Evolutionary conservation across 1,140 invertebrate genomes (phyloP), one percentile per base, ranked within the genome.

Genomic region (Aphelenchoides avenae): DNA sequence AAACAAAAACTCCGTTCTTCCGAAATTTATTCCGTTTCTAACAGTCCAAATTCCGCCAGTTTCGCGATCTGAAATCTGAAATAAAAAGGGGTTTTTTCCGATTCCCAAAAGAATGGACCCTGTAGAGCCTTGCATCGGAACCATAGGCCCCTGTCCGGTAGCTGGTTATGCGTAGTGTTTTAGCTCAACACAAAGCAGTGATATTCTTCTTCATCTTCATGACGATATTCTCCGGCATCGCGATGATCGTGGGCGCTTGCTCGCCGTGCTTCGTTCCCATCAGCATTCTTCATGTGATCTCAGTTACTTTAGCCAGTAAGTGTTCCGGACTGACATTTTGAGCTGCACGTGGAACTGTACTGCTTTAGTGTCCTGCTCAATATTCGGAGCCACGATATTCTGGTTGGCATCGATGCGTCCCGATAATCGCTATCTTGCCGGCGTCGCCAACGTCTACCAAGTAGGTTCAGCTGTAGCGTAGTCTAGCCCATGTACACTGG

Each of bases 161-260:
- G 9, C 26, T 20, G 13, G 13, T 43, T 24, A 13, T 44, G 30
- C 31, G 7, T 7, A 30, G 18, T n/a, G 18, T 46, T 69, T 74
- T 41, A 69, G 67, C 67, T 9, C 70, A 70, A 41, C 70, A 70
- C 50, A 70, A 74, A 64, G 71, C 70, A 18, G 66, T 70, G 26
- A 34, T 70, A 22, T 70, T 70, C 34, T 70, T 70, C 42, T 76
- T 61, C 11, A 57, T 75, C 42, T 66, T 70, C 39, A 40, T 66
- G 15, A 27, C 71, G 6, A 44, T 70, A 31, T 70, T 70, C 40
- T 36, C 66, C 9, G 41, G 68, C 11, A 71, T 70, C 18, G 62
- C 71, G 30, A 63, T 75, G 27, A 27, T 69, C 34, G 72, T 75
- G 13, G 71, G 71, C 5, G 20, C 49, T 5, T 70, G 63, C 41